Evolutionary conservation across 37 sponge, comb jelly and placozoan species (phyloP), one percentile per base, ranked within the genome.

Genomic region (Ephydatia muelleri): DNA sequence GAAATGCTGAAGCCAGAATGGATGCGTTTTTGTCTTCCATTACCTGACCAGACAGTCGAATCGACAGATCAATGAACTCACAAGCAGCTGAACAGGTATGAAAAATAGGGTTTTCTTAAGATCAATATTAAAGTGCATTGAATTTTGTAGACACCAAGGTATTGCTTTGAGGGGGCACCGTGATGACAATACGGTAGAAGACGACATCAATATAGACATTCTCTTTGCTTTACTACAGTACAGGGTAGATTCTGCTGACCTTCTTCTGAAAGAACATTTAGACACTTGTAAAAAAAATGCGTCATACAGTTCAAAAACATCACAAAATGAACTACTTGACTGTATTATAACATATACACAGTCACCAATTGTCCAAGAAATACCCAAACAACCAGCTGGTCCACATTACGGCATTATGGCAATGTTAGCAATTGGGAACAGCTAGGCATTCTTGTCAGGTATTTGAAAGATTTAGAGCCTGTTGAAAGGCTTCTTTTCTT

Each of bases 151-250:
- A 32, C 30, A 81, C 37, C 67, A 87, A 72, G 82, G 88, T 23
- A 81, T 87, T 28, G 88, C 88, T 34, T 75, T 87, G 25, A 32
- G 81, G 32, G 88, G 88, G 30, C 81, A 87, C 72, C 65, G 74
- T 16, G 88, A 87, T 73, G 82, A 87, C 73, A 82, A 74, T 43
- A 81, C 72, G 2, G 29, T 68, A 66, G 22, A 38, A 14, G 57
- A 67, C 29, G 65, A 73, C 22, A 73, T 22, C 34, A 30, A 72
- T 28, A 32, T 81, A 82, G 88, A 81, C 25, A 82, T 81, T 29
- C 81, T 87, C 68, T 16, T n/a, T 30, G 75, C 82, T 47, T 36
- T 87, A 27, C 31, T 88, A 32, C 39, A 76, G 68, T 82, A 82
- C 72, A 19, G 77, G 49, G 49, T 74, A 48, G 83, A 88, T 49